Conservation (phyloP, 2,113 vertebrate genomes). For the Uria aalge region DNA sequence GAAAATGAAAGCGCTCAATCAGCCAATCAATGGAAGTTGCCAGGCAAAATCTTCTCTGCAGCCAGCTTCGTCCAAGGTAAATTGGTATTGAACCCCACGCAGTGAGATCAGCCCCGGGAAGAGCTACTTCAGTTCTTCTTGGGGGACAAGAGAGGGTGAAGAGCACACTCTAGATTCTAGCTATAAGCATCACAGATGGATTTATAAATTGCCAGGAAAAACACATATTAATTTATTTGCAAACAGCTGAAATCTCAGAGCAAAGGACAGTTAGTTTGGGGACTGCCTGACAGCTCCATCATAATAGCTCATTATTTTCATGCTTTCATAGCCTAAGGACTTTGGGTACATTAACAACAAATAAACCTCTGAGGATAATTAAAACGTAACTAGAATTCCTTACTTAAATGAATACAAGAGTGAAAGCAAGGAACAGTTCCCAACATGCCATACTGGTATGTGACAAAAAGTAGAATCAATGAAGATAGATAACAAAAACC, state of each 20-base stretch:
- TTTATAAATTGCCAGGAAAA: not conserved
- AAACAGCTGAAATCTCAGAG: conserved; percentile 9
- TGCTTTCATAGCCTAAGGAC: conserved; percentile 53
- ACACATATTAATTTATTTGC: not conserved
- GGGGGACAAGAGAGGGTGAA: not conserved
- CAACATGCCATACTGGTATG: not conserved
- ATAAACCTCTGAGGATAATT: conserved; percentile 48
- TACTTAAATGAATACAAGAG: not conserved
- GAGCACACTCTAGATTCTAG: not conserved
- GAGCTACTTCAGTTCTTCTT: not conserved
- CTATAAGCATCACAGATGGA: not conserved
- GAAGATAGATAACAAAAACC: conserved; percentile 36
- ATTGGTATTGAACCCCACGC: not conserved
- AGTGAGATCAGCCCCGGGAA: not conserved
- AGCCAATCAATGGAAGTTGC: not conserved
- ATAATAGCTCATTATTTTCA: conserved; percentile 64
- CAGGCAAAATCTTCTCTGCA: not conserved
- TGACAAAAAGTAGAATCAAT: conserved; percentile 35
- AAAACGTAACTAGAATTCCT: not conserved
- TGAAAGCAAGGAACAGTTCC: not conserved
- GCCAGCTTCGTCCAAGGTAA: not conserved
- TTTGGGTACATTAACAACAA: conserved; percentile 41
- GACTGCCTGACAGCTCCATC: conserved; percentile 39
- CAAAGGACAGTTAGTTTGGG: conserved; percentile 31
- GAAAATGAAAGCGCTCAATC: not conserved